Conservation (phyloP, 2,113 vertebrate species). For the Garra rufa region DNA sequence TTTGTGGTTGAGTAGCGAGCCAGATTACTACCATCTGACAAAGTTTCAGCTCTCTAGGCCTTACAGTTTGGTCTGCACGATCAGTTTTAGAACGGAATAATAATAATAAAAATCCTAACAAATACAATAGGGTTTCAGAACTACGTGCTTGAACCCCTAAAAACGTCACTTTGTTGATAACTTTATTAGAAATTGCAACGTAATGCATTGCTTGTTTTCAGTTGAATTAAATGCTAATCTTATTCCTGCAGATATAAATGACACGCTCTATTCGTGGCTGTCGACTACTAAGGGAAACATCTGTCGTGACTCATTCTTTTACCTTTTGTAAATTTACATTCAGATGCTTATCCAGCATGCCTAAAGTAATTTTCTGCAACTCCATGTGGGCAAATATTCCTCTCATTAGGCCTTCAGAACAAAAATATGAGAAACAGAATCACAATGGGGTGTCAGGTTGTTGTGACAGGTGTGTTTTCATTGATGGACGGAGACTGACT, state of each 20-base stretch:
- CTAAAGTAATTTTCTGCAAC: neutral
- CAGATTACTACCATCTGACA: no score
- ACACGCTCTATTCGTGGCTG: neutral
- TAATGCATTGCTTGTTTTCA: neutral
- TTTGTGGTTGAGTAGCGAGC: no score
- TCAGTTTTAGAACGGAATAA: no score
- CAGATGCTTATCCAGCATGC: neutral
- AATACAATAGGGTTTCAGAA: no score
- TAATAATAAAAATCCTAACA: no score
- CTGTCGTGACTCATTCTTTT: neutral
- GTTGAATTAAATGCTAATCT: neutral
- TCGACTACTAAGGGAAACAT: neutral
- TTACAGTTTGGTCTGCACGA: no score
- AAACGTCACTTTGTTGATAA: no score
- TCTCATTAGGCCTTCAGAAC: neutral
- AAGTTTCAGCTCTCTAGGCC: no score
- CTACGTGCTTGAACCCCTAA: no score
- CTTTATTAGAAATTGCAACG: neutral
- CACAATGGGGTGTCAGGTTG: slow-evolving; percentile 1
- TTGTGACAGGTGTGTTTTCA: neutral
- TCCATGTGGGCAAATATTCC: neutral
- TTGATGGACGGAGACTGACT: neutral
- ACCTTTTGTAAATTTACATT: neutral
- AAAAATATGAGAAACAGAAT: neutral
- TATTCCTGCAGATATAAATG: neutral